Percentiles rank a stretch among this genome's conserved stretches.
These are phyloP conservation scores for Clinocottus analis DNA, from an alignment of 2,113 vertebrate species.

Conservation along the genomic window DNA sequence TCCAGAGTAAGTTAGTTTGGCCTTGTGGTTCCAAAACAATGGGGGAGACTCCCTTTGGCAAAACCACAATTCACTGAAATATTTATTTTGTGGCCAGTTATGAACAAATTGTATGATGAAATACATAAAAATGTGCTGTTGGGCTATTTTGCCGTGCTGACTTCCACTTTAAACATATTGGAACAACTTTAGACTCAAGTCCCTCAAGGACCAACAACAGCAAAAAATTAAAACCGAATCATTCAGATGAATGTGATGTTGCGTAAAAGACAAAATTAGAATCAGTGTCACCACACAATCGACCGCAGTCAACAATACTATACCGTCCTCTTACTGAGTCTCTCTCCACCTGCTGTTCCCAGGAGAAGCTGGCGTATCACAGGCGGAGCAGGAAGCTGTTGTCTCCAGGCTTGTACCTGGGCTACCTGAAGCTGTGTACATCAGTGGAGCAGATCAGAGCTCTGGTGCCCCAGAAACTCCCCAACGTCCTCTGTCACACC, in stretches of 20 bases:
- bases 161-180: slow-evolving; percentile 47
- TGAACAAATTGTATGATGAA: slow-evolving; percentile 72
- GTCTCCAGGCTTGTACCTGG: slow-evolving; percentile 89
- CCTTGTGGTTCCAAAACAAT: slow-evolving; percentile 74
- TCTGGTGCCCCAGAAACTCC: slow-evolving; percentile 89
- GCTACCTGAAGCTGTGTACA: slow-evolving; percentile 92
- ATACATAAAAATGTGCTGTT: slow-evolving; percentile 61
- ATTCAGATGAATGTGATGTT: slow-evolving; percentile 13
- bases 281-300: background rate
- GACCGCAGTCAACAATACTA: background rate
- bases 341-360: slow-evolving; percentile 37
- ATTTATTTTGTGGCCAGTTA: slow-evolving; percentile 71
- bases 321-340: background rate
- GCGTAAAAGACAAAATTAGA: background rate
- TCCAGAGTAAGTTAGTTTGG: slow-evolving; percentile 61
- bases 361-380: slow-evolving; percentile 93
- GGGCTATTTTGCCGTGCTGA: slow-evolving; percentile 33
- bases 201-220: slow-evolving; percentile 18
- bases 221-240: slow-evolving; percentile 23
- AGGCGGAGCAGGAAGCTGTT: slow-evolving; percentile 86
- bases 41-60: slow-evolving; percentile 53
- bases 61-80: slow-evolving; percentile 73
- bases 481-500: slow-evolving; percentile 91
- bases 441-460: slow-evolving; percentile 93
- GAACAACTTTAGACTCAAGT: slow-evolving; percentile 23